These are phyloP conservation scores for Lepeophtheirus nordmannii DNA, from an alignment of 2,888 invertebrate genomes.

Conservation along the genomic window DNA sequence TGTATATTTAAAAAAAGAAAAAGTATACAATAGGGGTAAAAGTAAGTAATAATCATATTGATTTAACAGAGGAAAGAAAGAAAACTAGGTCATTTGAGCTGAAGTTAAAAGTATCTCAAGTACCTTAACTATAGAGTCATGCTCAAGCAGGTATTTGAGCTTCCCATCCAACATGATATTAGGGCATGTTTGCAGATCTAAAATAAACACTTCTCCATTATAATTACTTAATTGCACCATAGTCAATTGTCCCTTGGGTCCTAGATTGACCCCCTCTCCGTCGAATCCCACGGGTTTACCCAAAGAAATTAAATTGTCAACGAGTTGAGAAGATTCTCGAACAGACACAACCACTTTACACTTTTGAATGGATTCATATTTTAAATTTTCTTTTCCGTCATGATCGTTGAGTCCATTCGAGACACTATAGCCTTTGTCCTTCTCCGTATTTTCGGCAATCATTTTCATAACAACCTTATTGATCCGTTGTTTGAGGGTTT, in stretches of 20 bases:
- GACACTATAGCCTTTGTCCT: conserved; percentile 35
- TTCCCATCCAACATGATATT: conserved; percentile 60
- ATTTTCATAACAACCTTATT: conserved; percentile 75
- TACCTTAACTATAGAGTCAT: conserved; percentile 63
- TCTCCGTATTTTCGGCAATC: conserved; percentile 63
- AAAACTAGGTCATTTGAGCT: neutral
- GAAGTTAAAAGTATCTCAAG: conserved; percentile 27
- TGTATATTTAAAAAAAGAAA: neutral
- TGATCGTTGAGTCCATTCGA: neutral
- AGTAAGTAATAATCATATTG: neutral
- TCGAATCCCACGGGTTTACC: conserved; percentile 55
- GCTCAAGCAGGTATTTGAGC: conserved; percentile 60
- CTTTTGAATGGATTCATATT: conserved; percentile 47
- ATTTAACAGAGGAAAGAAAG: neutral
- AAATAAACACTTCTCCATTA: conserved; percentile 64
- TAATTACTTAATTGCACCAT: conserved; percentile 56
- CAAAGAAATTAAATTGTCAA: conserved; percentile 33
- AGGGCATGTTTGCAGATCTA: conserved; percentile 72
- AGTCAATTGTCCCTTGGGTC: conserved; percentile 61
- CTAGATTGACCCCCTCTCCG: conserved; percentile 82
- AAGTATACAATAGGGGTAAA: neutral
- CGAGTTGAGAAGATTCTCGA: conserved; percentile 50
- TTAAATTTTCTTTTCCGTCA: conserved; percentile 22
- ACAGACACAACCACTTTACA: conserved; percentile 63
- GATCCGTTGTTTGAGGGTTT: conserved; percentile 59